phyloP scores from a whole-genome alignment of 2,113 vertebrate species.

The Cygnus atratus region DNA sequence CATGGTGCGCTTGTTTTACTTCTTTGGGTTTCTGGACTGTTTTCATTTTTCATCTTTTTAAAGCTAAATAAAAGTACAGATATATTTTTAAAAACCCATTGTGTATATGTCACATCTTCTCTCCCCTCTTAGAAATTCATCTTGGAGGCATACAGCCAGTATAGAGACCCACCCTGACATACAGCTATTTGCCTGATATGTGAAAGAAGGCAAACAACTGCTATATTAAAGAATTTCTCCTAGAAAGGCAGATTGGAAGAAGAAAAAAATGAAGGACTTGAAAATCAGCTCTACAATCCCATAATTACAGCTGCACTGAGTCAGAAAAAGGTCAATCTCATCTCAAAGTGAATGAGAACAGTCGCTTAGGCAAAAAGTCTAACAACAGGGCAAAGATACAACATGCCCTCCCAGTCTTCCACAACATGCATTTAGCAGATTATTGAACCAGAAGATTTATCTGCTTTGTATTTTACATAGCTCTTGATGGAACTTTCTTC shows the following conservation, averaged over 20 bases:
- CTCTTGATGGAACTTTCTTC: not conserved
- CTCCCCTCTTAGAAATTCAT: not conserved
- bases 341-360: not conserved
- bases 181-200: not conserved
- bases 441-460: not conserved
- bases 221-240: not conserved
- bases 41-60: slow-evolving; percentile 82
- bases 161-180: not conserved
- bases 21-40: slow-evolving; percentile 76
- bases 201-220: not conserved
- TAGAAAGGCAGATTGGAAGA: not conserved
- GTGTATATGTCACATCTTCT: not conserved
- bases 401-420: not conserved
- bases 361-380: not conserved
- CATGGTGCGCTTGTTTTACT: slow-evolving; percentile 81
- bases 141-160: not conserved
- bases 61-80: slow-evolving; percentile 70
- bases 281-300: not conserved
- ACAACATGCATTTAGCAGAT: not conserved
- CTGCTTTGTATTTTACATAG: not conserved
- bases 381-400: not conserved
- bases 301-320: not conserved
- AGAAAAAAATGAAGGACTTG: fast-evolving
- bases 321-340: not conserved
- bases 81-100: not conserved